Percentiles rank a stretch among this genome's conserved stretches.
Evolutionary conservation across 2,888 invertebrate genomes (phyloP).

Genomic region (Gymnocheta viridis): DNA sequence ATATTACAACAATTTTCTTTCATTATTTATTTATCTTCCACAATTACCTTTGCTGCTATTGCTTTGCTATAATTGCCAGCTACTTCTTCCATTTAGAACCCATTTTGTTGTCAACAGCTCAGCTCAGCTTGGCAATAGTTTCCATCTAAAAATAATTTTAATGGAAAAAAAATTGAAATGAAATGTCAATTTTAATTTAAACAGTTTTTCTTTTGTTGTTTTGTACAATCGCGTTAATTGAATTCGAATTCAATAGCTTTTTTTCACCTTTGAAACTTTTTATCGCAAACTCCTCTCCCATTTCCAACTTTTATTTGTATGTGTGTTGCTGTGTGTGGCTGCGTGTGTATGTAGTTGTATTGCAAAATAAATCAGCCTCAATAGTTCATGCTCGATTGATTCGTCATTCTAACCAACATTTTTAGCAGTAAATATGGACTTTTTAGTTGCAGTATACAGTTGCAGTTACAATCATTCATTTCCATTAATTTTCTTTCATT

Average conservation of each 20-base stretch:
- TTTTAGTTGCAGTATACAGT: constrained; percentile 22
- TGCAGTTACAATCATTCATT: constrained; percentile 35
- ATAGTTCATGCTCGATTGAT: constrained; percentile 56
- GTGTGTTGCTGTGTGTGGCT: background rate
- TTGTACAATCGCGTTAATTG: constrained; percentile 56
- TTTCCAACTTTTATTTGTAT: background rate
- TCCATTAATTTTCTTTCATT: constrained; percentile 30
- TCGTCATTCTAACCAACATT: constrained; percentile 61
- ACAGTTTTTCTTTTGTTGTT: constrained; percentile 26
- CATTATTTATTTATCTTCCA: constrained; percentile 48
- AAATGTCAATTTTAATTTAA: constrained; percentile 64
- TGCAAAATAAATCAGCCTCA: constrained; percentile 17
- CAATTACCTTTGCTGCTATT: constrained; percentile 30
- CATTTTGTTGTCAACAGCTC: constrained; percentile 21
- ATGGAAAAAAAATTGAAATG: constrained; percentile 2
- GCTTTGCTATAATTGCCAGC: background rate
- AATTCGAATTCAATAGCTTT: constrained; percentile 53
- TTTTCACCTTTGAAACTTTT: constrained; percentile 25
- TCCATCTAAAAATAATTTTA: background rate
- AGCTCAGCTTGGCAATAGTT: constrained; percentile 5
- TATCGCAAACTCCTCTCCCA: background rate
- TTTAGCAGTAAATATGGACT: constrained; percentile 50
- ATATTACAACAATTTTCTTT: background rate
- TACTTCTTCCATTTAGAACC: background rate
- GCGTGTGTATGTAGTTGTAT: background rate